Conservation (phyloP, 2,113 vertebrate species). For the Odobenus rosmarus region DNA sequence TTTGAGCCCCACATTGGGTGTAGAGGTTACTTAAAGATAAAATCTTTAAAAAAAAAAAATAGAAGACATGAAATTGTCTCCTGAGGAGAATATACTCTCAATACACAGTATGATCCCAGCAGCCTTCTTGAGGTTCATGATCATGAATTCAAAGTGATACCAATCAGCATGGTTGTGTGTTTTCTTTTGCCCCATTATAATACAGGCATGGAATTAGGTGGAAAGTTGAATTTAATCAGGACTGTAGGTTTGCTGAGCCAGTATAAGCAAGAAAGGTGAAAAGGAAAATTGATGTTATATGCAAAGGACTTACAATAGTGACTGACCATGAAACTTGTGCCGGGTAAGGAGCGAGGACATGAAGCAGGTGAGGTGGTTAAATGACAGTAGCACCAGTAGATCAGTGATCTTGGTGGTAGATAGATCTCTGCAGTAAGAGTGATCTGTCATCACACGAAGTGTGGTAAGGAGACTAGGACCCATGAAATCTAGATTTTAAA, state of each 20-base stretch:
- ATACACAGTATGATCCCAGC: neutral
- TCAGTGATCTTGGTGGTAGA: neutral
- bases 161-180: neutral
- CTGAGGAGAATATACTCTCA: neutral
- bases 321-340: neutral
- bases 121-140: neutral
- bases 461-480: neutral
- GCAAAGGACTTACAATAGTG: neutral
- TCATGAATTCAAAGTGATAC: neutral
- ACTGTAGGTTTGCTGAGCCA: neutral
- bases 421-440: neutral
- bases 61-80: neutral
- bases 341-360: neutral
- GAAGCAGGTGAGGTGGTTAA: neutral
- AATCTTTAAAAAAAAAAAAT: neutral
- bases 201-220: neutral
- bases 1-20: neutral
- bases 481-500: neutral
- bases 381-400: neutral
- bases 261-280: neutral
- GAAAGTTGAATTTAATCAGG: neutral
- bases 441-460: neutral
- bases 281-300: neutral
- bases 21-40: neutral
- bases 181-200: neutral